phyloP scores from a whole-genome alignment of 2,888 invertebrate genomes.

The Chrysodeixis includens region DNA sequence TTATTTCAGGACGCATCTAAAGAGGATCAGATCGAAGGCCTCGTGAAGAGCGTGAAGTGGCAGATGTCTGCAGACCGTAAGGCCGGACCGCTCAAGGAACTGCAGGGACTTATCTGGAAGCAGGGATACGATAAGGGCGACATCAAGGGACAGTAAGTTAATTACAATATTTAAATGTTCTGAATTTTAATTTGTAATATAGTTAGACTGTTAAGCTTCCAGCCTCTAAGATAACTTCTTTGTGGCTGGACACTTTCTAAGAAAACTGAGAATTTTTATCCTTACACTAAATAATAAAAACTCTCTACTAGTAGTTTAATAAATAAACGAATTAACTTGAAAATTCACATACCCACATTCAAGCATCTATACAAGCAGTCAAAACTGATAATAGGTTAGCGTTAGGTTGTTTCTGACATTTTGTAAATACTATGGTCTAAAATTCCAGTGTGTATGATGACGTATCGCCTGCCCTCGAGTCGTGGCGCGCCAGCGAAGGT shows the following conservation, averaged over 20 bases:
- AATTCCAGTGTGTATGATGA: constrained; percentile 95
- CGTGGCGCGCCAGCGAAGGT: constrained; percentile 91
- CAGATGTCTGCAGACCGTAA: constrained; percentile 95
- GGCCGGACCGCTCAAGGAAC: constrained; percentile 93
- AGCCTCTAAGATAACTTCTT: too few relatives aligned
- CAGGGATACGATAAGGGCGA: constrained; percentile 94
- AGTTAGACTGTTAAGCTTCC: too few relatives aligned
- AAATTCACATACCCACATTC: too few relatives aligned
- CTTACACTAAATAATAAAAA: too few relatives aligned
- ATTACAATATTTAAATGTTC: constrained; percentile 13
- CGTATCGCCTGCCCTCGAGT: constrained; percentile 92
- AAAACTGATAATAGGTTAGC: too few relatives aligned
- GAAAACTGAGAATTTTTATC: too few relatives aligned
- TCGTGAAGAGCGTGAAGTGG: constrained; percentile 93
- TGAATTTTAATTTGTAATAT: background rate
- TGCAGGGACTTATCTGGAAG: constrained; percentile 97
- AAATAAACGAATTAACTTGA: too few relatives aligned
- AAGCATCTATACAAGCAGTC: too few relatives aligned
- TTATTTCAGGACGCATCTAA: constrained; percentile 81
- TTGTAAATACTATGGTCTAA: background rate
- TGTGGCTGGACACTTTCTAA: too few relatives aligned
- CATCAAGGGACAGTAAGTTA: constrained; percentile 96
- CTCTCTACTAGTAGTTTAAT: too few relatives aligned
- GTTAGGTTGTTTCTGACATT: too few relatives aligned
- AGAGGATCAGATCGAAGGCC: constrained; percentile 89